Evolutionary conservation across 2,113 vertebrate genomes (phyloP), one percentile per base, ranked within the genome.

Genomic region (Copsychus sechellarum): DNA sequence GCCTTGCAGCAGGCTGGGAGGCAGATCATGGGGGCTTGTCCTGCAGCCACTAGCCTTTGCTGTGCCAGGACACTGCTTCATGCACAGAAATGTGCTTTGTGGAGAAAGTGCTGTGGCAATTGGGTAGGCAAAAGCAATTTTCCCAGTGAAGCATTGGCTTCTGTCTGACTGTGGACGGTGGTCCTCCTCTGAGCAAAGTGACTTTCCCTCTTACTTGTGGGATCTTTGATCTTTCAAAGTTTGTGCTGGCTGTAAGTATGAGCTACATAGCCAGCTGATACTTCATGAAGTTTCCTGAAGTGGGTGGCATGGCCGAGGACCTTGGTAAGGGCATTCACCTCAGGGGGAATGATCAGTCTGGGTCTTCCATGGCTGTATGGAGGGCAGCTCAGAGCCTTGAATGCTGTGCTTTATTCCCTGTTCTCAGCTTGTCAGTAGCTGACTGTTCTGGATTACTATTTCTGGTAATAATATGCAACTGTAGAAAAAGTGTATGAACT

Each of bases 401-500:
- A 88, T 96, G 76, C 80, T 47, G 26, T 31, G 62, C 92, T 93
- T 94, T 92, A 93, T 95, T 90, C 43, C 54, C 31, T 47, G 10
- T 83, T 42, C 54, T 54, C 6, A 0, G 9, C 42, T 86, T 1
- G 1, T 93, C 88, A 90, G 94, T 88, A 88, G 64, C 91, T 50
- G 47, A 51, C 80, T 94, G 91, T 92, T 95, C 64, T 66, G 72
- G 47, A 36, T 94, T 65, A 66, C 94, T 94, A 43, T 96, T 97
- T 95, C 94, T 93, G 94, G 72, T 86, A 94, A 88, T 92, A 90
- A 58, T 88, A 86, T 70, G 83, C 86, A 74, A 33, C 83, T 92
- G 58, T 61, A 86, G 80, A 45, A 72, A 82, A 82, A 91, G 67
- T 9, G 0, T 62, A 25, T 1, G 23, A 73, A 47, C 83, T 95